phyloP scores from a whole-genome alignment of 2,113 vertebrate species.

The Dolichallabes microphthalmus region DNA sequence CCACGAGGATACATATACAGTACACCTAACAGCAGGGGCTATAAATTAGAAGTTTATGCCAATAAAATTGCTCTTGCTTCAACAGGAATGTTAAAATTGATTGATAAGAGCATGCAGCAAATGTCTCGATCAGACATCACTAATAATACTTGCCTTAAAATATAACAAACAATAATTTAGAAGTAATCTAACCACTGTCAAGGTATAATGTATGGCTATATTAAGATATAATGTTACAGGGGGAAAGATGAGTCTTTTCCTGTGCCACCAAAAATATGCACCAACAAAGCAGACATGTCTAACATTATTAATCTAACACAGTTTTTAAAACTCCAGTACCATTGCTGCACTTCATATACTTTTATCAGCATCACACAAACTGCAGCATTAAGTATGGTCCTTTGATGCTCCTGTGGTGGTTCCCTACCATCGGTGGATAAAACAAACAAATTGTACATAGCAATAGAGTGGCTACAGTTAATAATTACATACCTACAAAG shows the following conservation, averaged over 20 bases:
- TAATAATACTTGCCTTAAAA: background rate
- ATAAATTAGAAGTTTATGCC: background rate
- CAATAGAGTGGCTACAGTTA: background rate
- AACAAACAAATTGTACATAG: background rate
- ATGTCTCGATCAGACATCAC: background rate
- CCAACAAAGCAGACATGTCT: no score
- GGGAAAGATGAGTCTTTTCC: no score
- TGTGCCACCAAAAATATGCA: no score
- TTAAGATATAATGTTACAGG: no score
- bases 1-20: conserved; percentile 13
- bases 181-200: background rate
- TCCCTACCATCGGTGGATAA: background rate
- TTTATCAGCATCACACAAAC: background rate
- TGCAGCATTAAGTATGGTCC: background rate
- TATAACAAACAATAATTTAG: background rate
- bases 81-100: background rate
- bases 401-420: background rate
- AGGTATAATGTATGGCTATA: background rate
- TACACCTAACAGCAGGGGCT: background rate
- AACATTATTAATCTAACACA: background rate
- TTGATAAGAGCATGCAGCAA: background rate
- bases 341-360: background rate
- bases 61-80: no score
- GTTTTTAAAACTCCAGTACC: background rate
- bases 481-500: background rate